These are phyloP conservation scores for Magallana gigas DNA, from an alignment of 1,140 invertebrate species.

Conservation along the genomic window DNA sequence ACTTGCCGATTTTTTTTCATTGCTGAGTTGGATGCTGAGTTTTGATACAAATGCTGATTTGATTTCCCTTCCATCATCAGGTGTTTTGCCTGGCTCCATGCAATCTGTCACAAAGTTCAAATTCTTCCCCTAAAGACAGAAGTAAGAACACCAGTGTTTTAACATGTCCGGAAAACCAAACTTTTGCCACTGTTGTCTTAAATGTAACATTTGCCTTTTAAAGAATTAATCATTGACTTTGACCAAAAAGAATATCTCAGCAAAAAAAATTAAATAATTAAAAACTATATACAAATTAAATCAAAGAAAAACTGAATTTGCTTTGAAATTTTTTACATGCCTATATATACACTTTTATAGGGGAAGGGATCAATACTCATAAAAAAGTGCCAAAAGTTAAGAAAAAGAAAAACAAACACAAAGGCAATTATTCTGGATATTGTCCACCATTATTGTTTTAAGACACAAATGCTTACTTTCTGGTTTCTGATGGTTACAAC, in stretches of 20 bases:
- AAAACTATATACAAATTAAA: too few relatives aligned
- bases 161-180: constrained; percentile 29
- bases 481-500: not conserved
- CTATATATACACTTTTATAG: not conserved
- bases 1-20: too few relatives aligned
- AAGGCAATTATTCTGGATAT: not conserved
- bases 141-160: constrained; percentile 58
- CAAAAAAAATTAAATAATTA: not conserved
- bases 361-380: not conserved
- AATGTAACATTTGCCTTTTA: not conserved
- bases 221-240: too few relatives aligned
- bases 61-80: constrained; percentile 51
- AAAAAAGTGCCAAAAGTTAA: constrained; percentile 18
- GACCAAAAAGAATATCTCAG: not conserved
- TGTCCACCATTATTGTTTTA: not conserved
- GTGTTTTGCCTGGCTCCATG: constrained; percentile 68
- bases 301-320: not conserved
- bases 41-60: not conserved
- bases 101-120: constrained; percentile 68
- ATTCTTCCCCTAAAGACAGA: constrained; percentile 65
- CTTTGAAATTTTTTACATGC: not conserved
- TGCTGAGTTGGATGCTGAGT: not conserved
- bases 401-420: not conserved
- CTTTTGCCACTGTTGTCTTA: constrained; percentile 5
- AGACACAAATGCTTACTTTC: not conserved